These are phyloP conservation scores for Lamellibrachia columna DNA, from an alignment of 2,888 invertebrate species.

Conservation along the genomic window DNA sequence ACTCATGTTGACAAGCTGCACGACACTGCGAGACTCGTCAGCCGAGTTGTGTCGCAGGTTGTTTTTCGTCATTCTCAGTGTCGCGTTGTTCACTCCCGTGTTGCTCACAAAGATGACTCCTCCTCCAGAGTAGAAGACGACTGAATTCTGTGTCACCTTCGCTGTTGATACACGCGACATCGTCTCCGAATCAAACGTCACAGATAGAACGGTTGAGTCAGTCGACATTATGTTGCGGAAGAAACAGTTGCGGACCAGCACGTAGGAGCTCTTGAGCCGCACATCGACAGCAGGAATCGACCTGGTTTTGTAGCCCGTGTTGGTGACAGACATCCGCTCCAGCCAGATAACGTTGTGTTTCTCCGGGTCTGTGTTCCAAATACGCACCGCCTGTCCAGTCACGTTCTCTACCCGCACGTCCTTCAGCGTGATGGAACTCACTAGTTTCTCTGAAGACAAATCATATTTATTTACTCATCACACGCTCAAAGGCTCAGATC, in stretches of 20 bases:
- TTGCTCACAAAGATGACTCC: slow-evolving; percentile 6
- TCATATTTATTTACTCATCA: not conserved
- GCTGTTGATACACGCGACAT: not conserved
- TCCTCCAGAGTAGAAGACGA: not conserved
- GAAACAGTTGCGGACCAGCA: not conserved
- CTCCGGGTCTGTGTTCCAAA: slow-evolving; percentile 17
- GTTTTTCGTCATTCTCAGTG: not conserved
- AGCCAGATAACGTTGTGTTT: slow-evolving; percentile 26
- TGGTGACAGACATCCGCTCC: slow-evolving; percentile 14
- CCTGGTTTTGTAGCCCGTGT: not conserved
- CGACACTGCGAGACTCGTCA: not conserved
- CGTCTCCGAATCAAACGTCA: slow-evolving; percentile 22
- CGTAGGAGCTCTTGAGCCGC: slow-evolving; percentile 20
- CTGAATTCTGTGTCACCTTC: slow-evolving; percentile 16
- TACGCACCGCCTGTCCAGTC: not conserved
- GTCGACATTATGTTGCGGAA: not conserved
- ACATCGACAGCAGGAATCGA: not conserved
- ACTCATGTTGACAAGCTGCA: not conserved
- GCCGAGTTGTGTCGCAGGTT: slow-evolving; percentile 7
- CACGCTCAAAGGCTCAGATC: no score
- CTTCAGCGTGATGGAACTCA: not conserved
- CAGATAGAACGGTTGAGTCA: not conserved
- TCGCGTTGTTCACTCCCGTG: slow-evolving; percentile 13
- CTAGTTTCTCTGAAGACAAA: not conserved
- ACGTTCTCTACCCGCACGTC: not conserved